A percentile compares a stretch with the other conserved stretches of the same genome.
phyloP scores from a whole-genome alignment of 2,888 invertebrate genomes.

The Laspeyria flexula region DNA sequence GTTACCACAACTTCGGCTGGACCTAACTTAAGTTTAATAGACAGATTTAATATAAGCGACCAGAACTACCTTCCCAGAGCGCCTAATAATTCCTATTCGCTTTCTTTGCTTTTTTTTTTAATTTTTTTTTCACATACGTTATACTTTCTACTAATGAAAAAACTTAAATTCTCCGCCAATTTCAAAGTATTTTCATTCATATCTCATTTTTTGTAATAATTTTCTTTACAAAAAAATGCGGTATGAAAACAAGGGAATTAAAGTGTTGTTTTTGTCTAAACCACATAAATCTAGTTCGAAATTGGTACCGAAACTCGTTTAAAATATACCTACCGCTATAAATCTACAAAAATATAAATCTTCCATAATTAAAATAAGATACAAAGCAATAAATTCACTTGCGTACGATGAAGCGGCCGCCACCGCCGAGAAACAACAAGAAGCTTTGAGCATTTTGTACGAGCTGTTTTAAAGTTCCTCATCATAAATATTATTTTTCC shows the following conservation, averaged over 20 bases:
- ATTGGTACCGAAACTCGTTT: constrained; percentile 32
- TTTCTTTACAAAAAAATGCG: constrained; percentile 19
- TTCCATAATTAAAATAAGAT: constrained; percentile 60
- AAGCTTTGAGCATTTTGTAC: constrained; percentile 30
- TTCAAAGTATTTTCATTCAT: constrained; percentile 10
- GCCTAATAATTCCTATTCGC: neutral
- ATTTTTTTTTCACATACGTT: neutral
- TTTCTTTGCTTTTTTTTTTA: too few relatives aligned
- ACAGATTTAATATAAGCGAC: neutral
- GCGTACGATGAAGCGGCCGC: constrained; percentile 38
- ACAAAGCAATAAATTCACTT: constrained; percentile 56
- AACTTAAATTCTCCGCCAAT: constrained; percentile 9
- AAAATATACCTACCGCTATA: constrained; percentile 41
- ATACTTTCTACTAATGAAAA: constrained; percentile 4
- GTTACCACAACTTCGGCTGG: constrained; percentile 3
- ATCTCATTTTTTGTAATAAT: constrained; percentile 40
- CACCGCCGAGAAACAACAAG: constrained; percentile 36
- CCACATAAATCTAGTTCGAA: constrained; percentile 20
- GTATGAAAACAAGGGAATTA: constrained; percentile 15
- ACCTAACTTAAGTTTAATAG: constrained; percentile 4
- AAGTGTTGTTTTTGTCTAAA: constrained; percentile 12
- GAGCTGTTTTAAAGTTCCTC: constrained; percentile 26
- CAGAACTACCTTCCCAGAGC: neutral
- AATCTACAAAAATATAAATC: constrained; percentile 53
- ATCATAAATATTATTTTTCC: constrained; percentile 34